These are phyloP conservation scores for Crotalus horridus DNA, from an alignment of 2,113 vertebrate species.

Conservation along the genomic window DNA sequence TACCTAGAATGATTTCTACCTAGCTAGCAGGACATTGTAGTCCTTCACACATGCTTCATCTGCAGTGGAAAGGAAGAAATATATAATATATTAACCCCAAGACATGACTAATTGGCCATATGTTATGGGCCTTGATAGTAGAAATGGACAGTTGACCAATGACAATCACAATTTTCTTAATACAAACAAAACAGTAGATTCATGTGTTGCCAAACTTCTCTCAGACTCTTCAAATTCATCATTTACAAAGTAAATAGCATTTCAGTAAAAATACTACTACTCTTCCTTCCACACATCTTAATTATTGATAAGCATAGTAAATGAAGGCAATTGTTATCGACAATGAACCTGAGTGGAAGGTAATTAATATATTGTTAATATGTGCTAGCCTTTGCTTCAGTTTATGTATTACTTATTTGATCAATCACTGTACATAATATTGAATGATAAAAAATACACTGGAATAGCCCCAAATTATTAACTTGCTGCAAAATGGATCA, in stretches of 20 bases:
- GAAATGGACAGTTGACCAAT: background rate
- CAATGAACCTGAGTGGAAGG: background rate
- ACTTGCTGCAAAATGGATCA: background rate
- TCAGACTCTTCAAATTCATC: background rate
- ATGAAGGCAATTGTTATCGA: background rate
- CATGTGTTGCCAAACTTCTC: background rate
- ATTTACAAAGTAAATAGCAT: background rate
- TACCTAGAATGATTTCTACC: background rate
- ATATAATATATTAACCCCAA: background rate
- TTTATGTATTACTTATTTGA: constrained; percentile 39
- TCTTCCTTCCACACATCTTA: constrained; percentile 38
- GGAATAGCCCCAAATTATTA: background rate
- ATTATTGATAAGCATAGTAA: background rate
- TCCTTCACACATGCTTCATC: background rate
- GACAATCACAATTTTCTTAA: background rate
- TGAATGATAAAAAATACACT: constrained; percentile 37
- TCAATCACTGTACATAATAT: constrained; percentile 19
- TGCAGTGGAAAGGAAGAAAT: background rate
- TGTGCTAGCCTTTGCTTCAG: constrained; percentile 27
- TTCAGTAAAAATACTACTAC: constrained; percentile 41
- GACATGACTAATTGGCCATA: background rate
- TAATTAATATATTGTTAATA: constrained; percentile 43
- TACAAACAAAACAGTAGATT: background rate
- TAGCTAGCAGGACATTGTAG: background rate
- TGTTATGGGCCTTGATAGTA: background rate